Evolutionary conservation across 2,888 invertebrate genomes (phyloP).

Genomic region (Palloptera scutellata): DNA sequence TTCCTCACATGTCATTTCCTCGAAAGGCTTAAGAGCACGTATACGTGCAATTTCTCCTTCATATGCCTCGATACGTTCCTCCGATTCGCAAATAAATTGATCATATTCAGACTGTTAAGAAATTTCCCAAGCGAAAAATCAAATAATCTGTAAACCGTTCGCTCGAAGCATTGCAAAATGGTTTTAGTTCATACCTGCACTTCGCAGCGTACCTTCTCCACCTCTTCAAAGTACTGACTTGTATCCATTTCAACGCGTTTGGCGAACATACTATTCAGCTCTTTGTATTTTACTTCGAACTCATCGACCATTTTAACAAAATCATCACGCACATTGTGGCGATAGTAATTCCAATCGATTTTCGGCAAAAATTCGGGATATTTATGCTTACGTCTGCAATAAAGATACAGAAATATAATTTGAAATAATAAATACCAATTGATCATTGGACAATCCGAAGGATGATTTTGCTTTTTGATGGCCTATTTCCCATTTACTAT

Average conservation of each 20-base stretch:
- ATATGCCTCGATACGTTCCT: conserved; percentile 60
- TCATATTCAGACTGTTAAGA: conserved; percentile 38
- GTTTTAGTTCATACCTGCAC: conserved; percentile 61
- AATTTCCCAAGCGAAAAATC: not conserved
- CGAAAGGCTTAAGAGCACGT: conserved; percentile 73
- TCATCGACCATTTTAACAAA: conserved; percentile 81
- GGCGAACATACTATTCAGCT: conserved; percentile 46
- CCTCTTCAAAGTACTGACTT: conserved; percentile 59
- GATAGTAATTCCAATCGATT: conserved; percentile 85
- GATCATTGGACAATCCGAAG: no score
- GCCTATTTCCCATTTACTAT: no score
- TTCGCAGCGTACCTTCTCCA: conserved; percentile 73
- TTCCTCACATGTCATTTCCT: conserved; percentile 75
- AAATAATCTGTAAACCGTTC: not conserved
- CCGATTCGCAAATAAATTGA: conserved; percentile 47
- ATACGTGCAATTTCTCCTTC: conserved; percentile 71
- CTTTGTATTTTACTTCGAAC: conserved; percentile 80
- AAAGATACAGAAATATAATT: not conserved
- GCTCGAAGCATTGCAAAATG: no score
- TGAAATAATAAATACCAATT: not conserved
- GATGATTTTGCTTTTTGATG: no score
- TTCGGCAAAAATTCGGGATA: conserved; percentile 76
- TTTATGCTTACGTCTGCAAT: conserved; percentile 48
- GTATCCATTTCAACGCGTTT: conserved; percentile 44
- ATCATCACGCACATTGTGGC: conserved; percentile 68